A percentile compares a stretch with the other conserved stretches of the same genome.
These are phyloP conservation scores for Calameuta pallipes DNA, from an alignment of 2,888 invertebrate genomes.

Conservation along the genomic window DNA sequence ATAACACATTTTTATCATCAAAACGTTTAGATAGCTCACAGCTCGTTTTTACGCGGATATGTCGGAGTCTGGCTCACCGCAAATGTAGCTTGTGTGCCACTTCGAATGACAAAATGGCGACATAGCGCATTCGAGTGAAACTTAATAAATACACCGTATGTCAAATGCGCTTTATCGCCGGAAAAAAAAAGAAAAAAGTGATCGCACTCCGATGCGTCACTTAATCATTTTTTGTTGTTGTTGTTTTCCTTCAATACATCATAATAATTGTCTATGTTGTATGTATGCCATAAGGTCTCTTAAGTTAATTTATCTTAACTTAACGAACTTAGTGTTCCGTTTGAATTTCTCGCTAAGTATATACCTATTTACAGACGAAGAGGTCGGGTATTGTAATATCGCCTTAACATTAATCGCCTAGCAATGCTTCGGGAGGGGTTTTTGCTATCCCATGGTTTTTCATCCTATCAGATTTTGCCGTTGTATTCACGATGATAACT, in stretches of 20 bases:
- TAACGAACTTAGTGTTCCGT: constrained; percentile 38
- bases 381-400: not conserved
- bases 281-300: constrained; percentile 22
- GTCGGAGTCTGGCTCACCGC: constrained; percentile 13
- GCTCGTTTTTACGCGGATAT: no score
- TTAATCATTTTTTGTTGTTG: constrained; percentile 23
- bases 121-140: constrained; percentile 50
- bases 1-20: no score
- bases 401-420: not conserved
- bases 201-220: constrained; percentile 16
- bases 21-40: no score
- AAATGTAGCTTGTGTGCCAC: constrained; percentile 41
- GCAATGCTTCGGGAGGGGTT: constrained; percentile 36
- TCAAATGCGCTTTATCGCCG: constrained; percentile 52
- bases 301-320: constrained; percentile 3
- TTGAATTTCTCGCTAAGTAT: constrained; percentile 38
- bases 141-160: constrained; percentile 51
- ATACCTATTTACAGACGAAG: constrained; percentile 48
- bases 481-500: no score
- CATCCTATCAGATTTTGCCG: no score
- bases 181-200: constrained; percentile 11
- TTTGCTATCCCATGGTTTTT: constrained; percentile 14
- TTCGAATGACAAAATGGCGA: constrained; percentile 35
- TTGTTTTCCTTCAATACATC: constrained; percentile 25
- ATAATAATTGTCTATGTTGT: constrained; percentile 20